Evolutionary conservation across 2,113 vertebrate genomes (phyloP).

Genomic region (Vimba vimba): DNA sequence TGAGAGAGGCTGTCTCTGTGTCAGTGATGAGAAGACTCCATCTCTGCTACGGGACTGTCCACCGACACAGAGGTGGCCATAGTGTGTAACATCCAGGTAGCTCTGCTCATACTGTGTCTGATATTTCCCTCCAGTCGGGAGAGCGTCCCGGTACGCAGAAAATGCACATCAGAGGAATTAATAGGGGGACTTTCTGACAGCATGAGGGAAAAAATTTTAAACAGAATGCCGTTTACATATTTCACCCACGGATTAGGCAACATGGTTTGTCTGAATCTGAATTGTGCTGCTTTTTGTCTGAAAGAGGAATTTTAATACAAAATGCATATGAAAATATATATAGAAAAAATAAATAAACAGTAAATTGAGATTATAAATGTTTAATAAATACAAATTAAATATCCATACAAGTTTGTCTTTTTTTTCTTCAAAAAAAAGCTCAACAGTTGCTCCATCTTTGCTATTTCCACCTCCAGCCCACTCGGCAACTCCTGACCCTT

Average conservation of each 20-base stretch:
- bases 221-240: not conserved
- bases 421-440: constrained; percentile 61
- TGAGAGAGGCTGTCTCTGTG: not conserved
- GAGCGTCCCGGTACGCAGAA: constrained; percentile 67
- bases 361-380: no score
- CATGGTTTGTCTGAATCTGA: constrained; percentile 3
- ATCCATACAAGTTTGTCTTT: no score
- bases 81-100: constrained; percentile 75
- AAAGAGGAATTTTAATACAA: constrained; percentile 45
- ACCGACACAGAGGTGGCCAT: constrained; percentile 79
- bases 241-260: not conserved
- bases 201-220: constrained; percentile 58
- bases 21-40: constrained; percentile 16
- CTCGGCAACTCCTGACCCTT: constrained; percentile 86
- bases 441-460: constrained; percentile 92
- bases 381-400: no score
- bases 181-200: constrained; percentile 76
- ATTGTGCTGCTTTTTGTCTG: constrained; percentile 36
- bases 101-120: constrained; percentile 75
- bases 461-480: constrained; percentile 84
- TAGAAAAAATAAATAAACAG: no score
- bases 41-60: constrained; percentile 64
- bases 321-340: not conserved
- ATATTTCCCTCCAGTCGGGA: constrained; percentile 78
- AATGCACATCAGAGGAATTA: constrained; percentile 66